phyloP scores from a whole-genome alignment of 2,113 vertebrate species.

The Conger conger region DNA sequence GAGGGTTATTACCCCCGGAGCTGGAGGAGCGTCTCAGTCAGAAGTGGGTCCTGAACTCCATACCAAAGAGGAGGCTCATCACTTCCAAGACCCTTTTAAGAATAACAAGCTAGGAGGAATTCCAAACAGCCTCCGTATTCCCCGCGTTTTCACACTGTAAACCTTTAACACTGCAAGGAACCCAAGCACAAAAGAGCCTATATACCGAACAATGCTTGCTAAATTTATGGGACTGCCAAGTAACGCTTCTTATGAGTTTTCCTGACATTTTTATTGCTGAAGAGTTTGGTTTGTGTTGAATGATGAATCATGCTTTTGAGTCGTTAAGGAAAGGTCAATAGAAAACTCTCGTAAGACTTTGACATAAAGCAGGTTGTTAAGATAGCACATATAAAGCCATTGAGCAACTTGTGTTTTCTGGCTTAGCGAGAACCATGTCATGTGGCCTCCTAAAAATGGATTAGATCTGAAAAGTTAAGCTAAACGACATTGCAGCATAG shows the following conservation, averaged over 20 bases:
- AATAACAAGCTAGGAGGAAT: slow-evolving; percentile 24
- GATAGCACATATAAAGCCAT: not conserved
- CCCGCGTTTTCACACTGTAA: not conserved
- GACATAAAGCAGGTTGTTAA: not conserved
- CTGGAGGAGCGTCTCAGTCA: slow-evolving; percentile 52
- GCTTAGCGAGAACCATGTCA: not conserved
- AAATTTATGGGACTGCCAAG: not conserved
- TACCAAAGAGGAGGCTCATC: slow-evolving; percentile 54
- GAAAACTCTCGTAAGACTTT: not conserved
- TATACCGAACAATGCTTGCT: not conserved
- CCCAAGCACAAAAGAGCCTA: not conserved
- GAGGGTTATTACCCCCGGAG: slow-evolving; percentile 51
- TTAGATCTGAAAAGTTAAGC: not conserved
- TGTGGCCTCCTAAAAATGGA: not conserved
- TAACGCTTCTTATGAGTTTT: not conserved
- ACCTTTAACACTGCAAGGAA: not conserved
- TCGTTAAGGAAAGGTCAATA: not conserved
- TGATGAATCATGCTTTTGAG: not conserved
- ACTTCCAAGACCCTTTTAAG: slow-evolving; percentile 56
- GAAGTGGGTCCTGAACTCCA: slow-evolving; percentile 56
- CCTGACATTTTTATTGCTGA: not conserved
- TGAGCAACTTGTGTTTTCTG: not conserved
- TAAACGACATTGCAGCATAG: not conserved
- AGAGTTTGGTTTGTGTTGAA: not conserved
- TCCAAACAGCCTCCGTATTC: slow-evolving; percentile 19